Base-by-base conservation (phyloP, 2,888 invertebrate genomes). In the Halictus quadricinctus region DNA sequence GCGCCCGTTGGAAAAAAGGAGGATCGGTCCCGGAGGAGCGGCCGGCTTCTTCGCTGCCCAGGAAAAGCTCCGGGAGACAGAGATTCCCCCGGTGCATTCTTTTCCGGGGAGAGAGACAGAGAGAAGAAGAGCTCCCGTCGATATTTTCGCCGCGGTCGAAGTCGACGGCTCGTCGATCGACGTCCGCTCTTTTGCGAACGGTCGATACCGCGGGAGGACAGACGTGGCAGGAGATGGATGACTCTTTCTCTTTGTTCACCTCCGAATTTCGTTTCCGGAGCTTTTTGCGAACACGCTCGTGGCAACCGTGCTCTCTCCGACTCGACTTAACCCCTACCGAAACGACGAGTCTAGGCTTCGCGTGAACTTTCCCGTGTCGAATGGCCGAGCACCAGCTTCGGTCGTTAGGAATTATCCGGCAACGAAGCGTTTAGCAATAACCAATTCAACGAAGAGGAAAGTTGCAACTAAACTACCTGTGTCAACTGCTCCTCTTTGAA, bases 191-290 rank as follows among this genome's bases (percentile, higher is more conserved):
- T 64, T 36, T 21, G 18, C 2, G n/a, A 64, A 29, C n/a, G 43
- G 13, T 70, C 43, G 70, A 43, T 70, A 41, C 21, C 43, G n/a
- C 41, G 43, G 13, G 13, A 43, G 70, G 21, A 69, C 69, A 21
- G 29, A 13, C 29, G 18, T 8, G 64, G 8, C 29, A 18, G 64
- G 64, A 64, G 64, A 64, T 64, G 29, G 64, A 64, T 64, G 8
- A 29, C 29, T 64, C 64, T 64, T 25, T 18, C 18, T 18, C 29
- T 64, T 58, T 58, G 58, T 58, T 58, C 58, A n/a, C 0, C n/a
- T 4, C n/a, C 58, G 58, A 58, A 58, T 58, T 58, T 58, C 58
- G 58, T 58, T 58, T 58, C 58, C 58, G 58, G n/a, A 58, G 58
- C 58, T 58, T 58, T 58, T 58, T 58, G n/a, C 58, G 58, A 58